Evolutionary conservation across 53 echinoderm and acorn worm genomes (phyloP).

Genomic region (Antedon mediterranea): DNA sequence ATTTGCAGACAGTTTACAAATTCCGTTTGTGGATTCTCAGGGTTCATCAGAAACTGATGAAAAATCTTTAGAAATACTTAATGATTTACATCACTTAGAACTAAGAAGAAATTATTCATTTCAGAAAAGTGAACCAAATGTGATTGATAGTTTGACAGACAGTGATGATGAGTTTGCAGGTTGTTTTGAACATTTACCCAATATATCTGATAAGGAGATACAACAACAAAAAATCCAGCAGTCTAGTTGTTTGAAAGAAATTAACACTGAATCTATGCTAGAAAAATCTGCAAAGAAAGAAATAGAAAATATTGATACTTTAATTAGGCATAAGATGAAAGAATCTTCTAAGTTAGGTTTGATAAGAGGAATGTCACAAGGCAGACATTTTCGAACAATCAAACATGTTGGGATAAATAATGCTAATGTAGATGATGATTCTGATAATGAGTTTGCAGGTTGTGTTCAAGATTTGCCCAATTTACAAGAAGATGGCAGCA

Average conservation of each 20-base stretch:
- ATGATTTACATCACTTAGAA: not conserved
- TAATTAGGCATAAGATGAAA: not conserved
- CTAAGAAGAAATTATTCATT: not conserved
- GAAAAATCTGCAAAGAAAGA: not conserved
- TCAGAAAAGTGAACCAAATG: not conserved
- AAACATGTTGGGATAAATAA: not conserved
- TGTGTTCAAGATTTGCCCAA: too few species aligned
- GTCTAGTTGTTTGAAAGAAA: too few species aligned
- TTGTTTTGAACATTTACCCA: not conserved
- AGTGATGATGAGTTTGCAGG: not conserved
- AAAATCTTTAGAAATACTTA: not conserved
- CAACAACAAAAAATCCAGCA: too few species aligned
- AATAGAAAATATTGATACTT: not conserved
- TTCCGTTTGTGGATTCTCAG: not conserved
- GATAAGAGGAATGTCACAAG: not conserved
- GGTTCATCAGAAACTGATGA: not conserved
- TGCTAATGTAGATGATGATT: too few species aligned
- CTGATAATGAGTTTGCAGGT: too few species aligned
- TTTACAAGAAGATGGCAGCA: too few species aligned
- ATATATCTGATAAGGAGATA: not conserved
- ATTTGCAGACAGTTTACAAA: too few species aligned
- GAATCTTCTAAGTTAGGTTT: not conserved
- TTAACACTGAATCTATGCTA: not conserved
- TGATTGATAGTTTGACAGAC: not conserved
- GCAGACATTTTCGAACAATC: not conserved